Evolutionary conservation across 2,113 vertebrate genomes (phyloP).

Genomic region (Nesogale talazaci): DNA sequence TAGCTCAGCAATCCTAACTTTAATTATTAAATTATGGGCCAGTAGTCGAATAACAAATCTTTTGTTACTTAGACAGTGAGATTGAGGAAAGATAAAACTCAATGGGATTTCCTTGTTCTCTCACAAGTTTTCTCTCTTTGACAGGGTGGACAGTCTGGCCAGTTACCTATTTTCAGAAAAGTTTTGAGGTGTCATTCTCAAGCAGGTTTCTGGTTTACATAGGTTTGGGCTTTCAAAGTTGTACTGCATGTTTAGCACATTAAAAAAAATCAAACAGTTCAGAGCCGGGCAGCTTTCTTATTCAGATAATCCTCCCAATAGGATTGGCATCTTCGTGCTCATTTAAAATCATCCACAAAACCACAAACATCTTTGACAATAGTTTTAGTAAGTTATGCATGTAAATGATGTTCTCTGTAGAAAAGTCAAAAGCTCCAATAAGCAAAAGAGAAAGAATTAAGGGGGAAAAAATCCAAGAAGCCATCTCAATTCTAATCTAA

Average conservation of each 20-base stretch:
- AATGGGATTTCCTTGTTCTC: background rate
- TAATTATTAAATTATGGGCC: background rate
- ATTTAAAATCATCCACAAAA: constrained; percentile 18
- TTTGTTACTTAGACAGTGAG: background rate
- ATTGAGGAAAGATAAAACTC: background rate
- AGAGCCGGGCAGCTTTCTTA: background rate
- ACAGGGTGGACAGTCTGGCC: background rate
- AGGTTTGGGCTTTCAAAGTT: background rate
- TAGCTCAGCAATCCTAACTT: background rate
- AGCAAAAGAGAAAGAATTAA: constrained; percentile 29
- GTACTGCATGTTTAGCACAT: background rate
- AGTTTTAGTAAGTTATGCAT: constrained; percentile 14
- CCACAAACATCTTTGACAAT: constrained; percentile 12
- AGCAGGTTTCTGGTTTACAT: background rate
- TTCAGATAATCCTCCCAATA: background rate
- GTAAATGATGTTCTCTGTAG: constrained; percentile 3
- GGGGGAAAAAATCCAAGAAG: constrained; percentile 14
- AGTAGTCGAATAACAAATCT: background rate
- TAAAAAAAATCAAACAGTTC: background rate
- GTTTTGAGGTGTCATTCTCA: background rate
- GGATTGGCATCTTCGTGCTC: background rate
- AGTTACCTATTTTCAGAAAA: background rate
- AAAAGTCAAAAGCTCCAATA: constrained; percentile 23
- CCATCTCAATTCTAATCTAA: constrained; percentile 27
- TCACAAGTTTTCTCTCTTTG: background rate